A percentile compares a stretch with the other conserved stretches of the same genome.
These are phyloP conservation scores for Catonia carolina DNA, from an alignment of 2,888 invertebrate species.

Conservation along the genomic window DNA sequence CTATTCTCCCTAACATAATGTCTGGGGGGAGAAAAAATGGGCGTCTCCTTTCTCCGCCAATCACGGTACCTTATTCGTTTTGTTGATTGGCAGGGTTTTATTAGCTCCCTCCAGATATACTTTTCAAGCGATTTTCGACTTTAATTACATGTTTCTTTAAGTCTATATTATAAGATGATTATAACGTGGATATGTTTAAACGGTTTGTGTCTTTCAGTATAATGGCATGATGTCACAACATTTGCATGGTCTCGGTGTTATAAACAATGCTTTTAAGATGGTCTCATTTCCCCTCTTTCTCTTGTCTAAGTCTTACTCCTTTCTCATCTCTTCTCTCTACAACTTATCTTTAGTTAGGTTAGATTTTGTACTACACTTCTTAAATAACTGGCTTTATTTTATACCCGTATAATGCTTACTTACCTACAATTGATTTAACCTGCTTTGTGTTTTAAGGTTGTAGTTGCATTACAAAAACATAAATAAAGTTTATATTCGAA, in stretches of 20 bases:
- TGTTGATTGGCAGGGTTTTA: slow-evolving; percentile 19
- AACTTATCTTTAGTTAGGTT: too few relatives aligned
- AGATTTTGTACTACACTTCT: too few relatives aligned
- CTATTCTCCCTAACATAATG: neutral
- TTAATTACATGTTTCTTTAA: neutral
- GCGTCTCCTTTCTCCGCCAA: slow-evolving; percentile 16
- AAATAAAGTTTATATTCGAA: too few relatives aligned
- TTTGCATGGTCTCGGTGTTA: slow-evolving; percentile 2
- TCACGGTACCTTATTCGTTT: slow-evolving; percentile 13
- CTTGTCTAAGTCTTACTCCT: too few relatives aligned
- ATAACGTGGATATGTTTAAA: neutral
- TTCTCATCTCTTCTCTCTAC: too few relatives aligned
- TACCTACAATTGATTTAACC: too few relatives aligned
- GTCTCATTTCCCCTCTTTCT: too few relatives aligned
- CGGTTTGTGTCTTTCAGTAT: slow-evolving; percentile 4
- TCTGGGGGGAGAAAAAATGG: slow-evolving; percentile 16
- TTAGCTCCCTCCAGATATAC: slow-evolving; percentile 18
- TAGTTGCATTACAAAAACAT: too few relatives aligned
- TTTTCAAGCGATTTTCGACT: slow-evolving; percentile 10
- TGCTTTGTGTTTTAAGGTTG: too few relatives aligned
- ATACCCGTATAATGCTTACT: too few relatives aligned
- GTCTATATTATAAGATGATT: neutral
- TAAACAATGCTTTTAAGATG: too few relatives aligned
- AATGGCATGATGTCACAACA: slow-evolving; percentile 17
- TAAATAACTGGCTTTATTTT: too few relatives aligned